Evolutionary conservation across 1,140 invertebrate species (phyloP).

Genomic region (Dryas iulia): DNA sequence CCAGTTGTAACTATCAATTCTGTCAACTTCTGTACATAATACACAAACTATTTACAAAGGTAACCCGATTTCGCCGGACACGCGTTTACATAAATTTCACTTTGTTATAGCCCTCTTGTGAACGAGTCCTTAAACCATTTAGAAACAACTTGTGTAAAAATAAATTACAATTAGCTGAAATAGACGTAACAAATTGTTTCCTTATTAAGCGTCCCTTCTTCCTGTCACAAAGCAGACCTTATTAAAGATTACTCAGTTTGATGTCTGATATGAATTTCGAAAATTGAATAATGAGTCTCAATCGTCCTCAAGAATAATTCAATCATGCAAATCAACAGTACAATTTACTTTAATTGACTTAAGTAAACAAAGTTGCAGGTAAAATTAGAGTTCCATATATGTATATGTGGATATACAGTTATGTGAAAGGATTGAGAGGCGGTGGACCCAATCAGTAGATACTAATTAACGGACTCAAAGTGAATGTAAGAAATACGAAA

Average conservation of each 20-base stretch:
- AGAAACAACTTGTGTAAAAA: slow-evolving; percentile 23
- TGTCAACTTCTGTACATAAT: slow-evolving; percentile 22
- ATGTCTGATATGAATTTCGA: not conserved
- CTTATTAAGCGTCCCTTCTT: slow-evolving; percentile 46
- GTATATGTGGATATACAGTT: slow-evolving; percentile 13
- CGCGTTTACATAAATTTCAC: slow-evolving; percentile 8
- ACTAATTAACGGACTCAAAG: slow-evolving; percentile 36
- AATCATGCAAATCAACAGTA: not conserved
- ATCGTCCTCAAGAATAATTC: not conserved
- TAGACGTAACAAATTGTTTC: slow-evolving; percentile 44
- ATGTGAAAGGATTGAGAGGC: slow-evolving; percentile 7
- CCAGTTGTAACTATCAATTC: slow-evolving; percentile 17
- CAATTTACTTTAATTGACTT: not conserved
- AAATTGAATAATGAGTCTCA: not conserved
- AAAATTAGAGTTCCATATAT: not conserved
- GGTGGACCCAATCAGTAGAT: slow-evolving; percentile 40
- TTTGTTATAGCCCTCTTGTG: not conserved
- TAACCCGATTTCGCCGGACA: slow-evolving; percentile 2
- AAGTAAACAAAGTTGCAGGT: not conserved
- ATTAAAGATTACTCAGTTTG: slow-evolving; percentile 27
- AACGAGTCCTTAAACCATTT: slow-evolving; percentile 2
- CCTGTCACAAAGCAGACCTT: slow-evolving; percentile 36
- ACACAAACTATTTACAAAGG: slow-evolving; percentile 2
- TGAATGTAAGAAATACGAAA: slow-evolving; percentile 45
- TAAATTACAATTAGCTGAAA: slow-evolving; percentile 35